phyloP scores from a whole-genome alignment of 2,888 invertebrate genomes.

The Reticulitermes lucifugus region DNA sequence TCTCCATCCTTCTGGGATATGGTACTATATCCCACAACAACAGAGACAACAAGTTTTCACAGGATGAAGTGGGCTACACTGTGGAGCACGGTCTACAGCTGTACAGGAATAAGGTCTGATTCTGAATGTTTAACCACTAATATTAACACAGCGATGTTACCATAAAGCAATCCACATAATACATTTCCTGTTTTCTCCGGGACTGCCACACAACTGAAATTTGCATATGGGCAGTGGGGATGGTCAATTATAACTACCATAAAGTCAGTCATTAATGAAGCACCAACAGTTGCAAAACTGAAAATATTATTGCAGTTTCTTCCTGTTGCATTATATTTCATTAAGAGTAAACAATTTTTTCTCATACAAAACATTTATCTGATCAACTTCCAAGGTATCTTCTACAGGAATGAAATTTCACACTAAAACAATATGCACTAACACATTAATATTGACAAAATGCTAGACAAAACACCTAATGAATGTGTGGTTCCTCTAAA shows the following conservation, averaged over 20 bases:
- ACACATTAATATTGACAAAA: not conserved
- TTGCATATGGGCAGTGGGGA: not conserved
- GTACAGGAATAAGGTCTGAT: not conserved
- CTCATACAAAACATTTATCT: not conserved
- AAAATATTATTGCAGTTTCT: slow-evolving; percentile 1
- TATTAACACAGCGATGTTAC: not conserved
- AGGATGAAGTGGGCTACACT: not conserved
- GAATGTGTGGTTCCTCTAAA: not conserved
- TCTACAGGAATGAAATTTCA: slow-evolving; percentile 1
- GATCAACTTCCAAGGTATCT: not conserved
- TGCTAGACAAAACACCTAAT: not conserved
- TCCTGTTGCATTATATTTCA: not conserved
- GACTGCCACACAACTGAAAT: not conserved
- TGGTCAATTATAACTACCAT: slow-evolving; percentile 3
- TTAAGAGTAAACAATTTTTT: not conserved
- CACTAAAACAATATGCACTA: slow-evolving; percentile 9
- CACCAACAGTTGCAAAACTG: slow-evolving; percentile 10
- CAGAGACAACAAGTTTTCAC: too few species aligned
- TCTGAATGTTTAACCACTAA: slow-evolving; percentile 9
- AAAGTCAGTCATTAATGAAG: not conserved
- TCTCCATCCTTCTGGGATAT: too few species aligned
- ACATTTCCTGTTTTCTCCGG: not conserved
- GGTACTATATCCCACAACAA: too few species aligned
- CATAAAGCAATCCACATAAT: not conserved
- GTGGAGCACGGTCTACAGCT: not conserved